These are phyloP conservation scores for Argyrosomus japonicus DNA, from an alignment of 2,113 vertebrate genomes.

Conservation along the genomic window DNA sequence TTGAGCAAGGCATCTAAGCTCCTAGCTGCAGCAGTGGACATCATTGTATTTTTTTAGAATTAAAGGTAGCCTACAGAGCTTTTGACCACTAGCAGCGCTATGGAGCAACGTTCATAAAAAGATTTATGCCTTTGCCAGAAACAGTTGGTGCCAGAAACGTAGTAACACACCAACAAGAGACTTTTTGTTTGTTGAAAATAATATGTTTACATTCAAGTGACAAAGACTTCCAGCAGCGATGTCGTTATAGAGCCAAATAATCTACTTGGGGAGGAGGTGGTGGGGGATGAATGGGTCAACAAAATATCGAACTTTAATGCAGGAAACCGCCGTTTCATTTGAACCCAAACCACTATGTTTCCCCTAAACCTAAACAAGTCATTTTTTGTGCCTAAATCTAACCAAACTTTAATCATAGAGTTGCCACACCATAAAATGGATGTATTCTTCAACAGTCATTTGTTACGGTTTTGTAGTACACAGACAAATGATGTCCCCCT, in stretches of 20 bases:
- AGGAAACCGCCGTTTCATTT: background rate
- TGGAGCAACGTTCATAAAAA: background rate
- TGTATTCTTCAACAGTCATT: background rate
- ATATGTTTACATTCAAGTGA: background rate
- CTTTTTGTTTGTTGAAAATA: too few species aligned
- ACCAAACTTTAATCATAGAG: background rate
- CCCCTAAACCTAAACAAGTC: background rate
- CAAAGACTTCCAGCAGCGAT: background rate
- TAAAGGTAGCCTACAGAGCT: background rate
- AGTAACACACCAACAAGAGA: background rate
- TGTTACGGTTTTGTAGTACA: background rate
- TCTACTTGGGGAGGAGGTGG: too few species aligned
- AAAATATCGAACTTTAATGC: background rate
- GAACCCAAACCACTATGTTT: background rate
- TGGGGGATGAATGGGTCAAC: background rate
- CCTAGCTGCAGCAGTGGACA: background rate
- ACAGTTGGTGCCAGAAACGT: background rate
- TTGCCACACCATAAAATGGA: background rate
- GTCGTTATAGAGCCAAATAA: too few species aligned
- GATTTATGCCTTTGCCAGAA: background rate
- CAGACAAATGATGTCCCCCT: background rate
- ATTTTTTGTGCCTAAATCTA: background rate
- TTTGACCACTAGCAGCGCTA: background rate
- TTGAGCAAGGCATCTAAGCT: background rate
- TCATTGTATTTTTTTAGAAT: background rate